Percentiles rank a stretch among this genome's conserved stretches.
Evolutionary conservation across 1,140 invertebrate species (phyloP).

Genomic region (Apis dorsata): DNA sequence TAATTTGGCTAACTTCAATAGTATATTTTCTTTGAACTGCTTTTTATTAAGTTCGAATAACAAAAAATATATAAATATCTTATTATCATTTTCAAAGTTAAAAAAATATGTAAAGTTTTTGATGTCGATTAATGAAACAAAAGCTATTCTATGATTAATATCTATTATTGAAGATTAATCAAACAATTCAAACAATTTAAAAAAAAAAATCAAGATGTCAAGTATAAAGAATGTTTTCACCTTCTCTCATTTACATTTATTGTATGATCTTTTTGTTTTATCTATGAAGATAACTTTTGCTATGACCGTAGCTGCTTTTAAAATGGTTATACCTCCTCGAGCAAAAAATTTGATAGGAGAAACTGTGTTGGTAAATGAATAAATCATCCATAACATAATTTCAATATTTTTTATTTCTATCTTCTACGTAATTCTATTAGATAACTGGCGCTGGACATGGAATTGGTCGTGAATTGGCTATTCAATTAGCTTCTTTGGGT

Average conservation of each 20-base stretch:
- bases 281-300: conserved; percentile 61
- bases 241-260: conserved; percentile 32
- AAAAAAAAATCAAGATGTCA: background rate
- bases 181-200: background rate
- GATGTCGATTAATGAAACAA: background rate
- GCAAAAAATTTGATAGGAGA: conserved; percentile 68
- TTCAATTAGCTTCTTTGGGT: conserved; percentile 69
- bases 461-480: conserved; percentile 73
- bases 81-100: background rate
- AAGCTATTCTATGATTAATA: background rate
- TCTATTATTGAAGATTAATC: background rate
- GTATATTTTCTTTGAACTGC: background rate
- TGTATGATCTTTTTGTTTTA: conserved; percentile 59
- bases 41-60: background rate
- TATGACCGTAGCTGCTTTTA: conserved; percentile 60
- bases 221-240: conserved; percentile 15
- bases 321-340: conserved; percentile 56
- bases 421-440: conserved; percentile 38
- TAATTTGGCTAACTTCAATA: background rate
- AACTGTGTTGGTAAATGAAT: conserved; percentile 66
- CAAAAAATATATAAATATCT: background rate
- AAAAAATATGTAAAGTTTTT: background rate
- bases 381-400: too few relatives aligned
- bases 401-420: background rate
- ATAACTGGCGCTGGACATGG: conserved; percentile 75